Percentiles rank a stretch among this genome's conserved stretches.
Evolutionary conservation across 2,888 invertebrate species (phyloP).

Genomic region (Spialia ferax): DNA sequence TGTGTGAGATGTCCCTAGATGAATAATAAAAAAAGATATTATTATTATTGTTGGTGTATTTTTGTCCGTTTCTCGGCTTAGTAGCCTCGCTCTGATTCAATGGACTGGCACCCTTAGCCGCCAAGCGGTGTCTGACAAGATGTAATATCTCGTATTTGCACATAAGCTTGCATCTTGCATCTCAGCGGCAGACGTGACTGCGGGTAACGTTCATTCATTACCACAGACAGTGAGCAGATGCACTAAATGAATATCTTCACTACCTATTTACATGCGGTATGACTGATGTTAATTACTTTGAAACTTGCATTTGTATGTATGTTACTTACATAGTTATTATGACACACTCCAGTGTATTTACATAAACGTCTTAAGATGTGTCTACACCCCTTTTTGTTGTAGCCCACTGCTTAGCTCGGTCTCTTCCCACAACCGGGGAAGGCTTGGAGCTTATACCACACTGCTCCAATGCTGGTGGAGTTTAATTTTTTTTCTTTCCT

Average conservation of each 20-base stretch:
- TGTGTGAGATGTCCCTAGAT: too few relatives aligned
- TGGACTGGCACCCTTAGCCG: conserved; percentile 1
- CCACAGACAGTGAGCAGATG: conserved; percentile 14
- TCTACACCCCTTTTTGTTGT: too few relatives aligned
- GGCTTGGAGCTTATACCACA: too few relatives aligned
- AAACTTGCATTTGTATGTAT: background rate
- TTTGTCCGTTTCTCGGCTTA: too few relatives aligned
- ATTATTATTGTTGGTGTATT: too few relatives aligned
- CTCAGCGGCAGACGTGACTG: conserved; percentile 9
- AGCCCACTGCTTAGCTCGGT: too few relatives aligned
- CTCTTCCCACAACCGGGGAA: too few relatives aligned
- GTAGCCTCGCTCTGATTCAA: conserved; percentile 9
- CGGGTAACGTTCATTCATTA: conserved; percentile 22
- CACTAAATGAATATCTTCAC: conserved; percentile 6
- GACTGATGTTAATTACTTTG: conserved; percentile 19
- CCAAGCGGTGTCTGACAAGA: conserved; percentile 8
- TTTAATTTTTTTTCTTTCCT: too few relatives aligned
- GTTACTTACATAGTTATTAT: background rate
- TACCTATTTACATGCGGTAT: background rate
- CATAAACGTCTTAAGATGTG: background rate
- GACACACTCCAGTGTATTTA: conserved; percentile 29
- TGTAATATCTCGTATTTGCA: conserved; percentile 32
- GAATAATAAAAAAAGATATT: too few relatives aligned
- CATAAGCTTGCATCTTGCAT: conserved; percentile 3
- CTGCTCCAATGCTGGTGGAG: too few relatives aligned